phyloP scores from a whole-genome alignment of 2,113 vertebrate species.

The Chroicocephalus ridibundus region DNA sequence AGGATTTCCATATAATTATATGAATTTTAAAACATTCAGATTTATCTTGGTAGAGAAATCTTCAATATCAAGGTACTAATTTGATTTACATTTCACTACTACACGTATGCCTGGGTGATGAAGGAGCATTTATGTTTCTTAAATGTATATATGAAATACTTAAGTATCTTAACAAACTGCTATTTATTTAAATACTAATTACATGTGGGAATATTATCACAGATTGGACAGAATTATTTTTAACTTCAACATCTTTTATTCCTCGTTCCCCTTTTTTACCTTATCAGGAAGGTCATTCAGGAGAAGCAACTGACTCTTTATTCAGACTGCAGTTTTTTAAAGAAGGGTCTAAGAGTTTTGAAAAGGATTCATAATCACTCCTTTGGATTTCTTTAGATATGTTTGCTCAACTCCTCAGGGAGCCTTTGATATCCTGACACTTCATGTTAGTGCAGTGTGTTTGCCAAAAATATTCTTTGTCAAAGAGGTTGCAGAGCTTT shows the following conservation, averaged over 20 bases:
- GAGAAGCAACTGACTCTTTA: conserved; percentile 47
- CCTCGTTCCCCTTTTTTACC: not conserved
- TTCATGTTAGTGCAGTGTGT: conserved; percentile 1
- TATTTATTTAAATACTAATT: not conserved
- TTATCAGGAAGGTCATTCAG: not conserved
- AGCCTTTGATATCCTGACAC: conserved; percentile 66
- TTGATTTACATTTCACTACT: not conserved
- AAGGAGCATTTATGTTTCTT: not conserved
- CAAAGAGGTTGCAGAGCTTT: conserved; percentile 10
- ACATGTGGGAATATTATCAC: not conserved
- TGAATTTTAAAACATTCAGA: not conserved
- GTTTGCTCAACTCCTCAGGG: conserved; percentile 59
- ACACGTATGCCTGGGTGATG: not conserved
- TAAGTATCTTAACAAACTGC: not conserved
- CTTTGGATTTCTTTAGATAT: conserved; percentile 51
- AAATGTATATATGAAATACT: not conserved
- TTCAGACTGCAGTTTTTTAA: conserved; percentile 8
- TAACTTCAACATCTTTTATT: not conserved
- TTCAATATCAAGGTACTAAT: not conserved
- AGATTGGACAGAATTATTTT: not conserved
- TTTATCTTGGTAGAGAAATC: not conserved
- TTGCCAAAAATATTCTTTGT: conserved; percentile 60
- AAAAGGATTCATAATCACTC: conserved; percentile 39
- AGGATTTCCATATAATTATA: not conserved
- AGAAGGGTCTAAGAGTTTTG: conserved; percentile 24